Evolutionary conservation across 2,888 invertebrate species (phyloP), one percentile per base, ranked within the genome.

Genomic region (Deroplatys truncata): DNA sequence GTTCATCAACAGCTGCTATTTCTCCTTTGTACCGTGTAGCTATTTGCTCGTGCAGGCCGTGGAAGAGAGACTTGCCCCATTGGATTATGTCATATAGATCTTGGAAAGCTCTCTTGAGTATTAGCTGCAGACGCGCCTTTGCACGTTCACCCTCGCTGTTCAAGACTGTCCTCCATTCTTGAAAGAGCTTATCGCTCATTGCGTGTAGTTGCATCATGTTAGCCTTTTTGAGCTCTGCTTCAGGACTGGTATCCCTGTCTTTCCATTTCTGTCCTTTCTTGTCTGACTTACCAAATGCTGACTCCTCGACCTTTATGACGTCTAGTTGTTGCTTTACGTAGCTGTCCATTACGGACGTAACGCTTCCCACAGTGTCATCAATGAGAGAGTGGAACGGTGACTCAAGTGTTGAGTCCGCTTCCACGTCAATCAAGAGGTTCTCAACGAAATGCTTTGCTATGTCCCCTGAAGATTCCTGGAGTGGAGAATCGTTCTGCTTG

Each of bases 161-260:
- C 8, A 95, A 92, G 16, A 94, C 95, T 92, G 94, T 94, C 28
- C 93, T 93, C 95, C 96, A 96, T 92, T 96, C 96, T 35, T 95
- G 94, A 28, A 95, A 92, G 91, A 95, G 84, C 29, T 2, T 72
- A 7, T 72, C 56, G 20, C 20, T 25, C 56, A 20, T 72, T 20
- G 56, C 56, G 1, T 1, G 16, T n/a, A 56, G 28, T 2, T 72
- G 15, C 1, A 16, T 5, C 29, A 56, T 87, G 1, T n/a, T 7
- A 92, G 92, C 92, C 92, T 94, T 29, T 28, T 28, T 29, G 7
- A 82, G 5, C 13, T 72, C 85, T 13, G 82, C 56, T n/a, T 82
- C 82, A 7, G 25, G 84, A 31, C 85, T 49, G 49, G 31, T 28
- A 82, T 88, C 28, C 28, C 82, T 72, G 82, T 84, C 82, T 90